Evolutionary conservation across 2,113 vertebrate species (phyloP), one percentile per base, ranked within the genome.

Genomic region (Anarrhichthys ocellatus): DNA sequence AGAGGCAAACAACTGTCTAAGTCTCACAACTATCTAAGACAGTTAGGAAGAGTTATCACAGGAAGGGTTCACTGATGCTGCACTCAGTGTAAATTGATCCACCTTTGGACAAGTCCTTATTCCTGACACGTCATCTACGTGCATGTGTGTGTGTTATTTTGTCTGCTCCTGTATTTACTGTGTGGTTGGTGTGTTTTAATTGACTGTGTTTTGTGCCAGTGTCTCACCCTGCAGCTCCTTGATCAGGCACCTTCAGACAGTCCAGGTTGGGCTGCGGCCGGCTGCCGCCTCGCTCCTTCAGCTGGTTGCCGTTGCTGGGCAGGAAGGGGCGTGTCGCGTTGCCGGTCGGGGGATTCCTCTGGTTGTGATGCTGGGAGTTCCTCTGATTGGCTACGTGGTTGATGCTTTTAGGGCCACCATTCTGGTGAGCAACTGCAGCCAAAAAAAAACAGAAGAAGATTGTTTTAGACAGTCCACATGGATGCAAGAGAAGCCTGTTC

Each of bases 171-270:
- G 50, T 34, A 9, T 65, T 20, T 32, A 6, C 65, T 72, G 64
- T 80, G 20, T 86, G 71, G 3, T 32, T 24, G 9, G 6, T 44
- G 70, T 17, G 3, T 44, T 68, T 20, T 17, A 40, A 4, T 61
- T n/a, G 3, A 18, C 20, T 70, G 44, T 38, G 48, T 81, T 9
- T 13, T 9, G 66, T 73, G 86, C 0, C 4, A 14, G 48, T 17
- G 9, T 67, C 98, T 98, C 95, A 99, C 98, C 98, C 97, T 0
- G 98, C 98, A 34, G 97, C 98, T 78, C 98, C 98, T 89, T 98
- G 97, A 42, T 99, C 98, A 0, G 98, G 98, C 20, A 99, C 98
- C 87, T 87, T 96, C 76, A 99, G 95, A 88, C 97, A 99, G 86
- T 99, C 98, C 88, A 98, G 80, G 93, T 97, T 97, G 10, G 94